Base-by-base conservation (phyloP, 2,113 vertebrate species). In the Puntigrus tetrazona region DNA sequence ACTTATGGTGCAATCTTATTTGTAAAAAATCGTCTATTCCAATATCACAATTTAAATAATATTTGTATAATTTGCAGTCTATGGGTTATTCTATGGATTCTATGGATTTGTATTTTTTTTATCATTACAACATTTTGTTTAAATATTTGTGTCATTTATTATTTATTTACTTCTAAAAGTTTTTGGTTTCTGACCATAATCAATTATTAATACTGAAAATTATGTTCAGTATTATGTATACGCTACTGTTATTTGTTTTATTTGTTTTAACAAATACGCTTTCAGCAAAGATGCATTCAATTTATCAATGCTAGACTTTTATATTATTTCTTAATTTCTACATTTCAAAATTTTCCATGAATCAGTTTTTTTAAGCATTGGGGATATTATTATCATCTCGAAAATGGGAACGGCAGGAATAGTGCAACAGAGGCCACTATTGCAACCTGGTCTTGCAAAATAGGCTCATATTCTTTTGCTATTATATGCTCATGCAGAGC, bases 391-490 rank as follows among this genome's bases (percentile, higher is more conserved):
- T 36, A 18, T 50, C 16, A 50, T 50, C 16, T 50, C 20, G 13
- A 73, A 43, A 73, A 73, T 43, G n/a, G 36, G 5, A 45, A 25
- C 69, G 41, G 69, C 6, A 14, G n/a, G 38, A 45, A 45, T 73
- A 73, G 69, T 45, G 69, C 22, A 72, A 43, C 22, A 72, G 22
- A 72, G 11, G 38, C 22, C 9, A 72, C 36, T 43, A 43, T 43
- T 72, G 69, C 69, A 72, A 72, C 11, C n/a, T 43, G 22, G 69
- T 72, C 67, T 72, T 41, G 69, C 36, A 14, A 72, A 72, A 72
- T 72, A 43, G 36, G 38, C 22, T 43, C 20, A 43, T 72, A 43
- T 72, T 25, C 22, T 43, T 43, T 72, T 72, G 2, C 10, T 2
- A 25, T 72, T 43, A 25, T 72, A 72, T 41, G 22, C 2, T 38